Evolutionary conservation across 2,113 vertebrate genomes (phyloP).

Genomic region (Gymnocephalus cernua): DNA sequence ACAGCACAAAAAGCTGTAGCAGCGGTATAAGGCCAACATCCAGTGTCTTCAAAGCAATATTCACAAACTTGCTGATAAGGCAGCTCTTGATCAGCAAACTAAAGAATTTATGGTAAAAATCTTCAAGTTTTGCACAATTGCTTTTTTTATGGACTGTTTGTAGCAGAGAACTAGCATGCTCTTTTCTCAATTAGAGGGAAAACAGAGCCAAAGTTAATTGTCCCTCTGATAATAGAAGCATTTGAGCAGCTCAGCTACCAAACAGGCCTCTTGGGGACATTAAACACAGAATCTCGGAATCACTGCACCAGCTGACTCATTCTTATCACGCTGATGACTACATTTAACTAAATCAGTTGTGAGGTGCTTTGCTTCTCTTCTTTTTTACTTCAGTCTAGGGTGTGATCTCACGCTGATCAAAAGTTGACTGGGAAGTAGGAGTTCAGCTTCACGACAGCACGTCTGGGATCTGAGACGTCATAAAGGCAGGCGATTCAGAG

Average conservation of each 20-base stretch:
- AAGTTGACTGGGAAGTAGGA: constrained; percentile 46
- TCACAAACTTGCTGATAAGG: constrained; percentile 60
- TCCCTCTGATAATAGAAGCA: constrained; percentile 68
- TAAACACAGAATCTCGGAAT: constrained; percentile 66
- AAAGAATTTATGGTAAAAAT: constrained; percentile 57
- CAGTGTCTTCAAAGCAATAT: constrained; percentile 54
- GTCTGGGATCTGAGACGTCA: constrained; percentile 33
- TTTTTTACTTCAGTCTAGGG: constrained; percentile 52
- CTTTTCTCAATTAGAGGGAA: constrained; percentile 68
- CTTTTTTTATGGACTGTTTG: constrained; percentile 64
- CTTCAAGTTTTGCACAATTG: constrained; percentile 50
- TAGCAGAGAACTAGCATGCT: constrained; percentile 56
- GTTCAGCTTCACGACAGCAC: constrained; percentile 35
- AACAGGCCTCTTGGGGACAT: constrained; percentile 65
- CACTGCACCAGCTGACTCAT: constrained; percentile 72
- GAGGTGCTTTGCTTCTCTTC: constrained; percentile 48
- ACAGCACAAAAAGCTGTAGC: constrained; percentile 33
- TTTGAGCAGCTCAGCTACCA: constrained; percentile 54
- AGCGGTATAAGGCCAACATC: constrained; percentile 17
- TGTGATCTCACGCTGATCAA: constrained; percentile 54
- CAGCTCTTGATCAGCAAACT: constrained; percentile 54
- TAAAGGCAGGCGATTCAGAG: constrained; percentile 18
- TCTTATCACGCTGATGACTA: constrained; percentile 69
- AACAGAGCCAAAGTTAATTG: constrained; percentile 70
- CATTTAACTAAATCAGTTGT: constrained; percentile 71